Evolutionary conservation across 2,888 invertebrate species (phyloP).

Genomic region (Athalia cordata): DNA sequence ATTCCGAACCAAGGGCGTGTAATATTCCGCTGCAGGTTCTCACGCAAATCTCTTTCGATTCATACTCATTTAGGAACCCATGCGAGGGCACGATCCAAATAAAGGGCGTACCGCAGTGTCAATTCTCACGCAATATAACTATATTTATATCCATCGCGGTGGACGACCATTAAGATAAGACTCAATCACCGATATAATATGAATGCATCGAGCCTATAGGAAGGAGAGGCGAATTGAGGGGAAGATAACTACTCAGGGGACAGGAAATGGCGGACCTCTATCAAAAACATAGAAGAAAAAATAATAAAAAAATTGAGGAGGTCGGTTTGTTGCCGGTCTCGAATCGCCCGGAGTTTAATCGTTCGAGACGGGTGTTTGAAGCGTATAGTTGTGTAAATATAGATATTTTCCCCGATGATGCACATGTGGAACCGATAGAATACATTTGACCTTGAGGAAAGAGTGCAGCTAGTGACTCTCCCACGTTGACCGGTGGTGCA

Average conservation of each 20-base stretch:
- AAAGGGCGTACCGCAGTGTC: not conserved
- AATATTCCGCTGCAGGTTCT: conserved; percentile 26
- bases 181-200: conserved; percentile 5
- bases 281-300: not conserved
- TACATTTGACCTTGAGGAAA: conserved; percentile 25
- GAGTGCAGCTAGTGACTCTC: conserved; percentile 17
- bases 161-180: conserved; percentile 37
- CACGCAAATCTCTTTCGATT: conserved; percentile 36
- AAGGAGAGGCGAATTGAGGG: conserved; percentile 14
- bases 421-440: conserved; percentile 36
- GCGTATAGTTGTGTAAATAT: not conserved
- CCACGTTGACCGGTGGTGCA: conserved; percentile 41
- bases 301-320: conserved; percentile 4
- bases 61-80: conserved; percentile 23
- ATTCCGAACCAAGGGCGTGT: not conserved
- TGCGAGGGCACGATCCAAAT: conserved; percentile 10
- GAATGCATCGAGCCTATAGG: not conserved
- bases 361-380: conserved; percentile 21
- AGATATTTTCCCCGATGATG: not conserved
- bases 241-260: not conserved
- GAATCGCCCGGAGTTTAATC: conserved; percentile 31
- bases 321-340: conserved; percentile 1
- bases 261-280: not conserved
- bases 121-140: conserved; percentile 41
- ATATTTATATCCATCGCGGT: conserved; percentile 14